phyloP scores from a whole-genome alignment of 2,113 vertebrate species.

The Sitta europaea region DNA sequence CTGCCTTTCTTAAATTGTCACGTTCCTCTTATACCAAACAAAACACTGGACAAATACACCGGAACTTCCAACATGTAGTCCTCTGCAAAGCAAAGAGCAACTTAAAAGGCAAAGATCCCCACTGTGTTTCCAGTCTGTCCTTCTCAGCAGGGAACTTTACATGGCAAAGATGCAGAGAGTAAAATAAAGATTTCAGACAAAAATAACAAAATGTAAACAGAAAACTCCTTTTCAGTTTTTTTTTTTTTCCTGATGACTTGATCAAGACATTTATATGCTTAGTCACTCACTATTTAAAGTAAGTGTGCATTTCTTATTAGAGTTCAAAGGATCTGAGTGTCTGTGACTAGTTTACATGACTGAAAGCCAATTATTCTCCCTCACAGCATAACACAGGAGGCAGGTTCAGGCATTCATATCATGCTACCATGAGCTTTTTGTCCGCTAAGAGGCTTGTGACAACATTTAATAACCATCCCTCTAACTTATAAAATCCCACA shows the following conservation, averaged over 20 bases:
- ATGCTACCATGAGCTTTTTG: background rate
- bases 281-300: conserved; percentile 24
- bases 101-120: conserved; percentile 18
- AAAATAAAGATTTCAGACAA: conserved; percentile 32
- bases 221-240: background rate
- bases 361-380: background rate
- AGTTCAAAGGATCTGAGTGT: conserved; percentile 23
- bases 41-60: conserved; percentile 6
- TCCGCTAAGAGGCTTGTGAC: background rate
- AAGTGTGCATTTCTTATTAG: conserved; percentile 1
- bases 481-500: background rate
- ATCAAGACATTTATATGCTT: conserved; percentile 26
- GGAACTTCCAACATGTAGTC: background rate
- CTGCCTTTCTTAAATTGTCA: background rate
- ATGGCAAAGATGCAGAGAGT: background rate
- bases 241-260: background rate
- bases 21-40: background rate
- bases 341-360: conserved; percentile 28
- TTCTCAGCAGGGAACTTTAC: conserved; percentile 20
- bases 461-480: background rate
- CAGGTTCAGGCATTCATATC: background rate
- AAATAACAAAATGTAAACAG: conserved; percentile 25
- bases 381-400: background rate
- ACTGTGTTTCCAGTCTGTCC: conserved; percentile 36
- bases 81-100: conserved; percentile 33